phyloP scores from a whole-genome alignment of 2,113 vertebrate species.

The Hiodon alosoides region DNA sequence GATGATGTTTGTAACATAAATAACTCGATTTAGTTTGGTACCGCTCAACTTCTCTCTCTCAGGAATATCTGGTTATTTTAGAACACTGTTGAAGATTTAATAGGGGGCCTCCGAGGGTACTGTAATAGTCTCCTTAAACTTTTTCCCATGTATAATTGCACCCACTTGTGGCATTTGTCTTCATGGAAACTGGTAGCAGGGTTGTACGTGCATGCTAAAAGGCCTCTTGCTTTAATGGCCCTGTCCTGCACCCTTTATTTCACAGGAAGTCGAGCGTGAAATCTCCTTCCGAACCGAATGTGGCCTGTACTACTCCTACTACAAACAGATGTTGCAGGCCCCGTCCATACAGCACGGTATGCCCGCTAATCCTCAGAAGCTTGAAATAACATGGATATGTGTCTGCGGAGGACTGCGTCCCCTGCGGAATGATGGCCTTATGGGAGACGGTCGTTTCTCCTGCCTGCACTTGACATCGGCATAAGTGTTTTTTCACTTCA shows the following conservation, averaged over 20 bases:
- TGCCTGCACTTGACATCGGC: background rate
- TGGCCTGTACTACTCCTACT: constrained; percentile 97
- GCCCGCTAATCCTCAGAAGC: background rate
- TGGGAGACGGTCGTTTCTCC: background rate
- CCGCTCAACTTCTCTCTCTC: too few relatives aligned
- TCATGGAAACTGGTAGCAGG: too few relatives aligned
- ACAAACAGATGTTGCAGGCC: constrained; percentile 91
- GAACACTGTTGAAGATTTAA: too few relatives aligned
- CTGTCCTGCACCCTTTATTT: constrained; percentile 19
- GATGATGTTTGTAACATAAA: too few relatives aligned
- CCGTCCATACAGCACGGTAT: constrained; percentile 85
- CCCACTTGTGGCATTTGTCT: too few relatives aligned
- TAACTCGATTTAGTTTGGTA: too few relatives aligned
- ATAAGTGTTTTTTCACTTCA: background rate
- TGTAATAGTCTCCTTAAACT: too few relatives aligned
- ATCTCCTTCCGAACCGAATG: constrained; percentile 97
- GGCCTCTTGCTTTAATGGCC: too few relatives aligned
- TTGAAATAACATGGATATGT: background rate
- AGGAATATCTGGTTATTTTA: too few relatives aligned
- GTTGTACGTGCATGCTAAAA: too few relatives aligned
- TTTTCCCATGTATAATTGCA: too few relatives aligned
- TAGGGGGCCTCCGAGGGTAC: too few relatives aligned
- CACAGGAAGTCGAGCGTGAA: constrained; percentile 91
- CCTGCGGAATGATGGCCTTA: background rate
- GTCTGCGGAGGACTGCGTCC: background rate